Evolutionary conservation across 2,888 invertebrate species (phyloP).

Genomic region (Orthosia gracilis): DNA sequence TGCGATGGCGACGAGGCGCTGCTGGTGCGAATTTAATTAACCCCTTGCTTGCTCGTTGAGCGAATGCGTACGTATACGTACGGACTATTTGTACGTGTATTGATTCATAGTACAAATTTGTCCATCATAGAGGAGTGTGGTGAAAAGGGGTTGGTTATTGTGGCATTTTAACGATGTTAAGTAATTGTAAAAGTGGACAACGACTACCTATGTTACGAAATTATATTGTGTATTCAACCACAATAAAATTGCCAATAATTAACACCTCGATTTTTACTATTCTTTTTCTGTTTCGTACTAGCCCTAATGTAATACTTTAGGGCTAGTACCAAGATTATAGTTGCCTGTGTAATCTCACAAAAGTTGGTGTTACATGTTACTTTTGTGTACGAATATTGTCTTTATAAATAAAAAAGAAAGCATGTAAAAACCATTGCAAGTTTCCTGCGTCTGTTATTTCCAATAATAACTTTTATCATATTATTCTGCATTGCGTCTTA

Average conservation of each 20-base stretch:
- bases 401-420: neutral
- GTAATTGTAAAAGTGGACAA: neutral
- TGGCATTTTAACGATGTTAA: conserved; percentile 10
- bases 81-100: conserved; percentile 58
- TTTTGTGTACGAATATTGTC: conserved; percentile 5
- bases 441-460: conserved; percentile 15
- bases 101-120: conserved; percentile 55
- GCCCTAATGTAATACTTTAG: neutral
- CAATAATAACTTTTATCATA: conserved; percentile 32
- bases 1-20: conserved; percentile 87
- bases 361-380: neutral
- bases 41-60: conserved; percentile 88
- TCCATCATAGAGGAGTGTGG: conserved; percentile 26
- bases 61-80: conserved; percentile 73
- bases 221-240: no score
- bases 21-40: conserved; percentile 91
- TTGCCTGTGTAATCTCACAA: neutral
- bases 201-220: no score
- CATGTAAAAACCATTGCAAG: neutral
- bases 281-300: no score
- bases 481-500: conserved; percentile 50
- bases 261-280: no score
- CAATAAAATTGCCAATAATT: no score
- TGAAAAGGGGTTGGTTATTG: neutral
- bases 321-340: neutral